Conservation (phyloP, 2,113 vertebrate genomes). For the Apodemus speciosus region DNA sequence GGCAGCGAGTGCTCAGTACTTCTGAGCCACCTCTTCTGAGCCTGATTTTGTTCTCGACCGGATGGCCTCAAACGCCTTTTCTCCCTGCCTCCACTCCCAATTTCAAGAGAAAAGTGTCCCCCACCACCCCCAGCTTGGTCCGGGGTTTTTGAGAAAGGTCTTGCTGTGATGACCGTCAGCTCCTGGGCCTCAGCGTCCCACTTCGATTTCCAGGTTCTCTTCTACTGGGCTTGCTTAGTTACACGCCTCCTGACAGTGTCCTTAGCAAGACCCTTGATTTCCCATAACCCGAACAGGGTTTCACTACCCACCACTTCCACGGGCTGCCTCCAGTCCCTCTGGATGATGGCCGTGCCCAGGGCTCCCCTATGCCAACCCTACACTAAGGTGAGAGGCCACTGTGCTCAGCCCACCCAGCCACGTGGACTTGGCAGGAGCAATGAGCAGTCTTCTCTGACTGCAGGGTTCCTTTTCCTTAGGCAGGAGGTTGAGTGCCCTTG, state of each 20-base stretch:
- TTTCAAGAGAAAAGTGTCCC: background rate
- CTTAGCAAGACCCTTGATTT: slow-evolving; percentile 19
- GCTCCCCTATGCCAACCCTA: background rate
- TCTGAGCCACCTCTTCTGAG: background rate
- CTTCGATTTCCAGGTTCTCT: background rate
- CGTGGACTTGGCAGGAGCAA: background rate
- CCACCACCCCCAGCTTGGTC: no score
- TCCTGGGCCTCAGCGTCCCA: background rate
- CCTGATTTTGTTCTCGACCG: background rate
- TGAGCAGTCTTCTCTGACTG: background rate
- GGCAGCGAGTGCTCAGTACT: background rate
- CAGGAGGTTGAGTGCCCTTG: background rate
- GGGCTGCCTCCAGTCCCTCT: no score
- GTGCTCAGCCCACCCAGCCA: background rate
- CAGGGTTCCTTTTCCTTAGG: background rate
- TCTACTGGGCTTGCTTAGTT: background rate
- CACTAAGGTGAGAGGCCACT: background rate
- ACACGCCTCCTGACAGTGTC: background rate
- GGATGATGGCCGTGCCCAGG: background rate
- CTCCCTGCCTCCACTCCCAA: background rate
- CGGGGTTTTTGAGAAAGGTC: background rate
- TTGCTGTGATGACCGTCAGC: background rate
- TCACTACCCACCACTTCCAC: background rate
- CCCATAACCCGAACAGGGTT: background rate
- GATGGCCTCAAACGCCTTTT: background rate